Conservation (phyloP, 2,113 vertebrate species). For the Gadus chalcogrammus region DNA sequence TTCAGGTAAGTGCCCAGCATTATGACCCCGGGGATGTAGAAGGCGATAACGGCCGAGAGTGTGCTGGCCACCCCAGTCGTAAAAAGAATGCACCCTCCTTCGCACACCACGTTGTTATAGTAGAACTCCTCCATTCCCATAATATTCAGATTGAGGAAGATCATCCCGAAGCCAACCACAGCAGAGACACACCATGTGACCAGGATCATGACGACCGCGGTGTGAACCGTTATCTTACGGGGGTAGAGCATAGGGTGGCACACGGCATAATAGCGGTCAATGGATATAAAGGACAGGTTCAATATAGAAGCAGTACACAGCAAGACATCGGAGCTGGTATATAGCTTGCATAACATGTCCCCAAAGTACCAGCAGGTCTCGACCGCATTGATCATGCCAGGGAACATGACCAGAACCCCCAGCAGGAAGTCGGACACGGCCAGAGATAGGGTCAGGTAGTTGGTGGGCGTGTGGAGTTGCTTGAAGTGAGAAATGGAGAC, state of each 20-base stretch:
- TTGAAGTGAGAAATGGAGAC: slow-evolving; percentile 21
- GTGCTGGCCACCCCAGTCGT: not conserved
- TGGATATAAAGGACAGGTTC: slow-evolving; percentile 46
- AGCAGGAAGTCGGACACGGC: slow-evolving; percentile 24
- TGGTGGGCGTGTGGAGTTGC: slow-evolving; percentile 40
- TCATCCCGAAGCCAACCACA: slow-evolving; percentile 69
- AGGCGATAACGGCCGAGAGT: not conserved
- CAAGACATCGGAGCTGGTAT: slow-evolving; percentile 33
- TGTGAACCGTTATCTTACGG: slow-evolving; percentile 64
- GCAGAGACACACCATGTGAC: slow-evolving; percentile 75
- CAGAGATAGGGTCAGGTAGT: slow-evolving; percentile 34
- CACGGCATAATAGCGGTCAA: slow-evolving; percentile 54
- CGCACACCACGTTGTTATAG: not conserved
- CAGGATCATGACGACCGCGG: slow-evolving; percentile 69
- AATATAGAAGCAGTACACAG: slow-evolving; percentile 44
- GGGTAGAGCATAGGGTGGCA: slow-evolving; percentile 71
- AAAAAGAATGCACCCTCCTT: not conserved
- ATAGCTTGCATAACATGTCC: slow-evolving; percentile 38
- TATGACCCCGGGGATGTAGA: not conserved
- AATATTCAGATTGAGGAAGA: not conserved
- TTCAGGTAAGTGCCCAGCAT: not conserved
- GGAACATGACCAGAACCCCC: slow-evolving; percentile 22
- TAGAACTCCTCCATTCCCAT: not conserved
- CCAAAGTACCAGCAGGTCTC: slow-evolving; percentile 34
- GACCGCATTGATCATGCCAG: slow-evolving; percentile 13